A percentile compares a stretch with the other conserved stretches of the same genome.
These are phyloP conservation scores for Dasypus novemcinctus DNA, from an alignment of 2,113 vertebrate species.

Conservation along the genomic window DNA sequence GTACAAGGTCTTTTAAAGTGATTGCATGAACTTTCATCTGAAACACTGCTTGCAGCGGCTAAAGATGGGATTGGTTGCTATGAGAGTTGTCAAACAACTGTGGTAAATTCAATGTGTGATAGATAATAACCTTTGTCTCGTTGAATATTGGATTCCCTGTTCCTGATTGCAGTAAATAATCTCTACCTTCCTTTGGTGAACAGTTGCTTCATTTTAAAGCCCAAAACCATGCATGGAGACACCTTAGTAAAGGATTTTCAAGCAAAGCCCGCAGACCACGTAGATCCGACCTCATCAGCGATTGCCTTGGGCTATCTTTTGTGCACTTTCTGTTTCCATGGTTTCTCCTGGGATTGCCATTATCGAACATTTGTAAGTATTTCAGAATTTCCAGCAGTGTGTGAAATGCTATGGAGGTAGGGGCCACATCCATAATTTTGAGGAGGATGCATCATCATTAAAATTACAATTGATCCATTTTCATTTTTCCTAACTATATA, in stretches of 20 bases:
- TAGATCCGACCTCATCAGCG: slow-evolving; percentile 87
- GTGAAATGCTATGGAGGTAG: slow-evolving; percentile 73
- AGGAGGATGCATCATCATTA: slow-evolving; percentile 52
- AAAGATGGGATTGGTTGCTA: slow-evolving; percentile 81
- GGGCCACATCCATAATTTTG: neutral
- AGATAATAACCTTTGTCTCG: slow-evolving; percentile 89
- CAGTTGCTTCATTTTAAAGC: slow-evolving; percentile 87
- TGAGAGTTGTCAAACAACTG: slow-evolving; percentile 87
- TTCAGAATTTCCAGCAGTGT: slow-evolving; percentile 82
- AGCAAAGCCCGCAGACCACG: slow-evolving; percentile 90
- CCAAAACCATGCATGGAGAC: slow-evolving; percentile 83
- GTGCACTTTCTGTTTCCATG: slow-evolving; percentile 85
- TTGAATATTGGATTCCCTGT: slow-evolving; percentile 90
- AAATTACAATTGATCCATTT: slow-evolving; percentile 65
- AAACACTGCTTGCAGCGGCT: slow-evolving; percentile 83
- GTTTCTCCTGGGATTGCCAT: slow-evolving; percentile 86
- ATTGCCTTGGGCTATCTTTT: slow-evolving; percentile 88
- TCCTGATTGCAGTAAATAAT: slow-evolving; percentile 90
- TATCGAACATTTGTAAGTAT: slow-evolving; percentile 93
- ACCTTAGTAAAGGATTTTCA: slow-evolving; percentile 89
- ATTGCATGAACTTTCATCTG: slow-evolving; percentile 82
- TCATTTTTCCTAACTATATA: slow-evolving; percentile 55
- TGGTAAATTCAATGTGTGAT: slow-evolving; percentile 89
- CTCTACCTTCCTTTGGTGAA: slow-evolving; percentile 83
- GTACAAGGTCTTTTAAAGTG: slow-evolving; percentile 77